These are phyloP conservation scores for Hoplias malabaricus DNA, from an alignment of 2,113 vertebrate genomes.

Conservation along the genomic window DNA sequence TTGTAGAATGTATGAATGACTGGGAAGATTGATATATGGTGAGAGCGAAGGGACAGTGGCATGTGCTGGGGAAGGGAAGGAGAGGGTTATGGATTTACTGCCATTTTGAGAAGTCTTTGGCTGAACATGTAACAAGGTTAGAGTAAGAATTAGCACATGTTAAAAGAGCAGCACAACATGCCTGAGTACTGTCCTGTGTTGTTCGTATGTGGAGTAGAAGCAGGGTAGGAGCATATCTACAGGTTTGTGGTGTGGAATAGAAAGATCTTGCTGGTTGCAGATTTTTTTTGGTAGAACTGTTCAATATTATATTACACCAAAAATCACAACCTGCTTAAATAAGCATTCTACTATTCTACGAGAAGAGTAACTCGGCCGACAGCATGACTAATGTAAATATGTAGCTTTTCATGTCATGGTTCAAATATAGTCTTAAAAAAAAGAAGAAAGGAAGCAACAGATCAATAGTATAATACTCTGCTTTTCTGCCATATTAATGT, in stretches of 20 bases:
- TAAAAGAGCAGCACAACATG: background rate
- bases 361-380: too few relatives aligned
- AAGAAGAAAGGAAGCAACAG: too few relatives aligned
- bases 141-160: background rate
- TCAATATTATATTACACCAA: background rate
- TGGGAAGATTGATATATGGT: constrained; percentile 56
- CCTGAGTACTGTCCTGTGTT: background rate
- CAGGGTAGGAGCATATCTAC: background rate
- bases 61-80: constrained; percentile 34
- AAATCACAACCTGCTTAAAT: too few relatives aligned
- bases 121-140: constrained; percentile 34
- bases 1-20: constrained; percentile 56
- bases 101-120: constrained; percentile 23
- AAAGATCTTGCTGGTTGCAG: background rate
- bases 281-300: background rate
- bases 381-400: too few relatives aligned
- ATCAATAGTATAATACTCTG: too few relatives aligned
- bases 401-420: too few relatives aligned
- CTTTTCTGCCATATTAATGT: too few relatives aligned
- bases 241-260: background rate
- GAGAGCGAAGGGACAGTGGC: constrained; percentile 29
- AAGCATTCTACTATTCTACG: too few relatives aligned
- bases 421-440: too few relatives aligned
- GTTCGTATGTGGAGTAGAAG: background rate
- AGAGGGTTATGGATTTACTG: constrained; percentile 49